Evolutionary conservation across 2,113 vertebrate genomes (phyloP).

Genomic region (Etia nguti): DNA sequence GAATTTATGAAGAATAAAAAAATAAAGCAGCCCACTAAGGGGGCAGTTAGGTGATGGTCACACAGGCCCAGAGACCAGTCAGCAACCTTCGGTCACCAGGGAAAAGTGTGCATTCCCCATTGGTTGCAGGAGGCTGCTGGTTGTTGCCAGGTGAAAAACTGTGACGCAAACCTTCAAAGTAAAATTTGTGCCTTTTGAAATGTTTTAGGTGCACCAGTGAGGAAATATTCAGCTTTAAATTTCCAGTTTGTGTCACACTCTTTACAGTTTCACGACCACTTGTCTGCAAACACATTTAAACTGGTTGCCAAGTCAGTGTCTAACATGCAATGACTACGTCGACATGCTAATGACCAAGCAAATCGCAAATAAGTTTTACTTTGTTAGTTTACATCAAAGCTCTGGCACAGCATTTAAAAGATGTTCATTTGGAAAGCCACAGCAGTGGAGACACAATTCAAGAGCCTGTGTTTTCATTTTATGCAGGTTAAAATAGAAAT

Average conservation of each 20-base stretch:
- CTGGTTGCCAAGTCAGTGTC: not conserved
- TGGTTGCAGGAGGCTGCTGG: not conserved
- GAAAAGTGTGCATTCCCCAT: not conserved
- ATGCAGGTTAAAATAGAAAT: not conserved
- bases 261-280: not conserved
- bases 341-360: not conserved
- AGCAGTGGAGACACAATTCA: too few species aligned
- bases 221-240: not conserved
- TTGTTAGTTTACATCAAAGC: not conserved
- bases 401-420: fast-evolving
- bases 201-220: too few species aligned
- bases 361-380: not conserved
- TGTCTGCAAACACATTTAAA: too few species aligned
- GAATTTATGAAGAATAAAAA: not conserved
- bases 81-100: fast-evolving
- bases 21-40: not conserved
- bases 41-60: not conserved
- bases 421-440: not conserved
- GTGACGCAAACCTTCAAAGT: not conserved
- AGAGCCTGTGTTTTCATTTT: not conserved
- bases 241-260: not conserved
- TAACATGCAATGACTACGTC: not conserved
- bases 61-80: not conserved
- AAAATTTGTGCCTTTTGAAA: not conserved
- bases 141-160: not conserved